Conservation (phyloP, 2,113 vertebrate species). For the Aspidoscelis tigris region DNA sequence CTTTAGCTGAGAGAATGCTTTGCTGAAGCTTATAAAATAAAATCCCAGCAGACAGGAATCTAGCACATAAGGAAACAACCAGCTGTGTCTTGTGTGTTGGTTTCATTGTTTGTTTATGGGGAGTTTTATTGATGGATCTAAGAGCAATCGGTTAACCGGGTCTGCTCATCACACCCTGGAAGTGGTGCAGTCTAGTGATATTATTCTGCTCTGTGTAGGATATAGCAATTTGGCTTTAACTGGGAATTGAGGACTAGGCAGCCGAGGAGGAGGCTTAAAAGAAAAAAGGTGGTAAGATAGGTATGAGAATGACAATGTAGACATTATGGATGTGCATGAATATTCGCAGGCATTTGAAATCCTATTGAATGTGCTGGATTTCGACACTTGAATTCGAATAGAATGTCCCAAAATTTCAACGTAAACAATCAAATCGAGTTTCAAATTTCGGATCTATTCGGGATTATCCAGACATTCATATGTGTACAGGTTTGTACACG, state of each 20-base stretch:
- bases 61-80: background rate
- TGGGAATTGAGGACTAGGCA: background rate
- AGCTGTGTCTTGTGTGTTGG: no score
- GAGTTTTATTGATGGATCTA: background rate
- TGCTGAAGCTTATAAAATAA: background rate
- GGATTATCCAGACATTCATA: no score
- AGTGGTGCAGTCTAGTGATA: background rate
- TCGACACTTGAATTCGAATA: no score
- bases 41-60: background rate
- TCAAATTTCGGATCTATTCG: no score
- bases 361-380: no score
- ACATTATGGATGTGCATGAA: no score
- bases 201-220: background rate
- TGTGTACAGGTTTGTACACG: no score
- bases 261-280: background rate
- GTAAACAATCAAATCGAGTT: no score
- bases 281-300: background rate
- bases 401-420: no score
- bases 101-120: background rate
- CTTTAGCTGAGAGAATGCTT: background rate
- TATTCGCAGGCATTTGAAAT: no score
- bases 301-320: background rate
- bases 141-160: background rate
- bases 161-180: background rate
- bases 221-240: background rate